Evolutionary conservation across 2,888 invertebrate genomes (phyloP), one percentile per base, ranked within the genome.

Genomic region (Hemistola chrysoprasaria): DNA sequence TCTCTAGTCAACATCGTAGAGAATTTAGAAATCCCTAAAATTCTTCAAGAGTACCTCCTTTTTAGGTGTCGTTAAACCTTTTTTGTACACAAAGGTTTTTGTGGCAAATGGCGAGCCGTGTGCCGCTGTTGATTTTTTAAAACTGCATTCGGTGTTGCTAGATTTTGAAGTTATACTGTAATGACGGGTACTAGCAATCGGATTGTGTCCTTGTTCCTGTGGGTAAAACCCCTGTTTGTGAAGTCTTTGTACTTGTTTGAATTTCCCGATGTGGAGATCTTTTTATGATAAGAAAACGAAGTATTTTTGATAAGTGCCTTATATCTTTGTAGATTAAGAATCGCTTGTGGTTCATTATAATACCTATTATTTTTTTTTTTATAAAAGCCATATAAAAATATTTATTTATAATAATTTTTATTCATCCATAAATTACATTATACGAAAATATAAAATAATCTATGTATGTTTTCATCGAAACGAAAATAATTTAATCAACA

Each of bases 41-140:
- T 91, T 29, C 82, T 95, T 32, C 92, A 92, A 48, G 90, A 92
- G 53, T 95, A 94, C 62, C 77, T 95, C 23, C 84, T 93, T 32
- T 95, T 93, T 67, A 93, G 95, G 53, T 93, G 90, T 56, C 85
- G 90, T 63, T 91, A 90, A 85, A 72, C 26, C 8, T 22, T 30
- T 28, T 31, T n/a, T 30, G 16, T 25, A 8, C 7, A 33, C 25
- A 10, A 8, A 29, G 52, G 47, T 42, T 47, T 50, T 58, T 41
- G 53, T 48, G 71, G 62, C 68, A 56, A 60, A 63, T 44, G 22
- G 47, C 47, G 47, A 24, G 22, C 24, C 6, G n/a, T n/a, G 9
- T 26, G 28, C 24, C 22, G 22, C n/a, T 35, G 36, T 33, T 45
- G 40, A 40, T 40, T 47, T 51, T 40, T 31, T 28, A 42, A 47